These are phyloP conservation scores for Hydrolagus affinis DNA, from an alignment of 2,113 vertebrate genomes.

Conservation along the genomic window DNA sequence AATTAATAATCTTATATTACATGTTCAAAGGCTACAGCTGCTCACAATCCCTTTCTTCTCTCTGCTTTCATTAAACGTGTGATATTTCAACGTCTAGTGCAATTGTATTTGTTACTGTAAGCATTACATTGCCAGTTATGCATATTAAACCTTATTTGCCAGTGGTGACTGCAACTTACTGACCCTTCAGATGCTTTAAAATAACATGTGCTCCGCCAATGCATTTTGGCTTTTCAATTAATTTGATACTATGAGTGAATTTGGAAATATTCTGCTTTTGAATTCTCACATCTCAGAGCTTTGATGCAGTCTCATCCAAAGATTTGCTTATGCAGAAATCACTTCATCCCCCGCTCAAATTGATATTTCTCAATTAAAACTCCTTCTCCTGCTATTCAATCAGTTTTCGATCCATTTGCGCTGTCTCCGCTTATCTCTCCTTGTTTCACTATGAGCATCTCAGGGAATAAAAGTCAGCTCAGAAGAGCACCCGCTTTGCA, in stretches of 20 bases:
- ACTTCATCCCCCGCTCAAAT: background rate
- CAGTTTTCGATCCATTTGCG: background rate
- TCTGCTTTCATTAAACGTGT: background rate
- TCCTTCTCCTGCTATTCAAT: background rate
- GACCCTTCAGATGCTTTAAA: background rate
- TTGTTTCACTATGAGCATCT: background rate
- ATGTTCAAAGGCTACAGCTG: background rate
- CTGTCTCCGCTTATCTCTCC: background rate
- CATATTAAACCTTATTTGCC: background rate
- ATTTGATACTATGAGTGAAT: no score
- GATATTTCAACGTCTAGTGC: background rate
- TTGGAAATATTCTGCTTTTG: background rate
- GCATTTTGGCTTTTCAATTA: background rate
- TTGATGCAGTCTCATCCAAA: background rate
- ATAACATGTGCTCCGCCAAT: background rate
- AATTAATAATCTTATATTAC: background rate
- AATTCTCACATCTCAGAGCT: background rate
- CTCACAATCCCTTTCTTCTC: background rate
- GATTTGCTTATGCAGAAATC: background rate
- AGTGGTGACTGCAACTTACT: background rate
- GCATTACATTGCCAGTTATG: background rate
- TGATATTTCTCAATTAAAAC: background rate
- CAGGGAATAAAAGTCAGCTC: background rate
- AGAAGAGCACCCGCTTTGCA: no score
- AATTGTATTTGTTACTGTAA: background rate